Percentiles rank a stretch among this genome's conserved stretches.
These are phyloP conservation scores for Ctenosaura bakeri DNA, from an alignment of 2,797 vertebrate species.

Conservation along the genomic window DNA sequence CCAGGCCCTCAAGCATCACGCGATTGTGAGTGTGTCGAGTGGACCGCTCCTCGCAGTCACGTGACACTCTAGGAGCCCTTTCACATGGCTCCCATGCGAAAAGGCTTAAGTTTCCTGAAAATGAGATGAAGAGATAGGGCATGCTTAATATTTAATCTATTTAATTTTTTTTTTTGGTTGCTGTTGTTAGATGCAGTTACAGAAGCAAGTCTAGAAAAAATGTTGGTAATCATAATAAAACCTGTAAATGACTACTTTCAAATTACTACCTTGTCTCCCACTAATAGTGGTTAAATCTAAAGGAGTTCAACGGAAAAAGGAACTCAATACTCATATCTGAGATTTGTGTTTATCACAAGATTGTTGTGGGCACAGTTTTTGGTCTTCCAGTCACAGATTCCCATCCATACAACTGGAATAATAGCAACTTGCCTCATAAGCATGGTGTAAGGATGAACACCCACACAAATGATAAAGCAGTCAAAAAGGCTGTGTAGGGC, in stretches of 20 bases:
- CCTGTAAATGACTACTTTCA: neutral
- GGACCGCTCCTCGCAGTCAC: too few species aligned
- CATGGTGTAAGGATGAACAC: neutral
- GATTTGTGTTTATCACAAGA: neutral
- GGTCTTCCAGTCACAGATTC: neutral
- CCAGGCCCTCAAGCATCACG: too few species aligned
- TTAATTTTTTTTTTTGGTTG: neutral
- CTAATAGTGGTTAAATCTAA: neutral
- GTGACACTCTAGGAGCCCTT: too few species aligned
- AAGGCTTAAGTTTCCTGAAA: neutral
- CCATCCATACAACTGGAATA: neutral
- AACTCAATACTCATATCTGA: neutral
- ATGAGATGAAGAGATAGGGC: neutral
- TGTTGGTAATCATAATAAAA: neutral
- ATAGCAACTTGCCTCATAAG: neutral
- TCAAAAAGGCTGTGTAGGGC: neutral
- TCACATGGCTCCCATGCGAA: too few species aligned
- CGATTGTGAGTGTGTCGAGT: too few species aligned
- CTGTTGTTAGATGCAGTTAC: neutral
- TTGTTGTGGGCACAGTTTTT: neutral
- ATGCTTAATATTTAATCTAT: neutral
- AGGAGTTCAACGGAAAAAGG: neutral
- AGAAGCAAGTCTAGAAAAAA: neutral
- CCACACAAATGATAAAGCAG: neutral
- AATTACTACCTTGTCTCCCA: neutral